Evolutionary conservation across 2,888 invertebrate species (phyloP).

Genomic region (Hemaris fuciformis): DNA sequence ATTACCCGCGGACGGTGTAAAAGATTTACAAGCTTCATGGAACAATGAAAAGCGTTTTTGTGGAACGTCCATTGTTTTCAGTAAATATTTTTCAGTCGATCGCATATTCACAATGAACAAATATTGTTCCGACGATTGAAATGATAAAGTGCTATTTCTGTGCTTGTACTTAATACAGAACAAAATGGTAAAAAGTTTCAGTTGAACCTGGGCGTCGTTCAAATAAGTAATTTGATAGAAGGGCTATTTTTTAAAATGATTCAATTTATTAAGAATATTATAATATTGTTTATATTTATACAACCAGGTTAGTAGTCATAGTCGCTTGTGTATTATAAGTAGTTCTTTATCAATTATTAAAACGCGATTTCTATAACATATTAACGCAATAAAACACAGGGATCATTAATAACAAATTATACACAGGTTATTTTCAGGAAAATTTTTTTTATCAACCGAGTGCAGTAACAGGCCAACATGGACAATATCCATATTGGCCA

Average conservation of each 20-base stretch:
- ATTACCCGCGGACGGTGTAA: neutral
- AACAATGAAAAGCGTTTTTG: conserved; percentile 61
- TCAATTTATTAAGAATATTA: neutral
- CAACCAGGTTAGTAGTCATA: neutral
- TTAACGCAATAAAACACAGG: no score
- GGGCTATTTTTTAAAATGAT: neutral
- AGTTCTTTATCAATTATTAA: no score
- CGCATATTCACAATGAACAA: conserved; percentile 59
- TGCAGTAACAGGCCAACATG: neutral
- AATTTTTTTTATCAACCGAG: neutral
- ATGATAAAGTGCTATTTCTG: conserved; percentile 48
- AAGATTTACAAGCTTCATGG: conserved; percentile 19
- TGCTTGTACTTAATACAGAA: neutral
- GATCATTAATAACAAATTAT: neutral
- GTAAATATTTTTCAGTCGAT: conserved; percentile 60
- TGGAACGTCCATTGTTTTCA: conserved; percentile 65
- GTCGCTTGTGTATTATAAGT: no score
- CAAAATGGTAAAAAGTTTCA: neutral
- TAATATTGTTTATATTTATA: neutral
- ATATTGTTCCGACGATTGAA: conserved; percentile 58
- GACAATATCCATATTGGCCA: neutral
- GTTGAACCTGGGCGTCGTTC: neutral
- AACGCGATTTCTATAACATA: no score
- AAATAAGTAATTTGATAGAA: neutral
- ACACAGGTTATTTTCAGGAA: neutral